Base-by-base conservation (phyloP, 2,888 invertebrate species). In the Emmelina monodactyla region DNA sequence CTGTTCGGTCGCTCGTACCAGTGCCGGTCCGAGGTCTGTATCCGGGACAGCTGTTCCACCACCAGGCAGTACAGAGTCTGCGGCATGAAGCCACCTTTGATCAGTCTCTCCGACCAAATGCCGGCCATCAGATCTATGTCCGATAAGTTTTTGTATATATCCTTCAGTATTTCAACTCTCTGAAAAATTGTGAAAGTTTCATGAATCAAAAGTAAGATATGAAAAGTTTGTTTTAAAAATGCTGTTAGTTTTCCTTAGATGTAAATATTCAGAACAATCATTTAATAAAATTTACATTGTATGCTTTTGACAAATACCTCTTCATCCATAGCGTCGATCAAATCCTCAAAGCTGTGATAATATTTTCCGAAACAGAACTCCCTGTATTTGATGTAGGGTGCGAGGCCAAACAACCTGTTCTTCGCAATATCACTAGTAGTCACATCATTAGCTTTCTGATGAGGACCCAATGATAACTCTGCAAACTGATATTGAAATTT, bases 101-200 rank as follows among this genome's bases (percentile, higher is more conserved):
- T 70, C 0, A 89, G 87, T 38, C 85, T 82, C 58, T 94, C 94
- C 0, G 91, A 87, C 38, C 94, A 91, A 19, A 91, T 89, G 13
- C 91, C 94, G 16, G 90, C 88, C 86, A 92, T 91, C 16, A 94
- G 72, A 67, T 95, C 94, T 34, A 95, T 88, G 62, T 94, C 94
- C 42, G 85, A 83, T 2, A 91, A 88, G 59, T 88, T 84, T 1
- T 47, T 36, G 38, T 66, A 67, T 1, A 49, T 25, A 3, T 47
- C 42, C 36, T 47, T 44, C 5, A 67, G 37, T 1, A 47, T 22
- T 14, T 49, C 47, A 3, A 64, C 35, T 37, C 47, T 46, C 64
- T 65, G 44, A 14, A 41, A 46, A n/a, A n/a, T n/a, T n/a, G n/a
- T n/a, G n/a, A n/a, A n/a, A n/a, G n/a, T n/a, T n/a, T n/a, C n/a